Conservation (phyloP, 2,888 invertebrate species). For the Sipha maydis region DNA sequence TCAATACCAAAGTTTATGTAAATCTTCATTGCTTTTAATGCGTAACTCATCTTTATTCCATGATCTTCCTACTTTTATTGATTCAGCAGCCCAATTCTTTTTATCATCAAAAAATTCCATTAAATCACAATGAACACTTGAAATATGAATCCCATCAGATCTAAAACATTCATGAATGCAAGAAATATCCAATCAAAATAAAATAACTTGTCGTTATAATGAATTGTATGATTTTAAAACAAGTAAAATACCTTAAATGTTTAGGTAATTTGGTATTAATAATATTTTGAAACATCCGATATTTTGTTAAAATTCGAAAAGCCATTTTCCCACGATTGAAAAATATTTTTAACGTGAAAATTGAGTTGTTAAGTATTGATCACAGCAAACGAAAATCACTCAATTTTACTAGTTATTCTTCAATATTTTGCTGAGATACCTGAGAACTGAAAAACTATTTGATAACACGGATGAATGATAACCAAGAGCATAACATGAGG, state of each 20-base stretch:
- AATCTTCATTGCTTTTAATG: constrained; percentile 92
- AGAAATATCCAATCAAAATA: not conserved
- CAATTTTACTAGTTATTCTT: too few relatives aligned
- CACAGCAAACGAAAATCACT: too few relatives aligned
- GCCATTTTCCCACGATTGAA: not conserved
- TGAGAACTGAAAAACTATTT: too few relatives aligned
- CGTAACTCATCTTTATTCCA: constrained; percentile 92
- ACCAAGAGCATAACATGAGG: not conserved
- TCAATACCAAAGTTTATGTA: constrained; percentile 93
- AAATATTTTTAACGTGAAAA: too few relatives aligned
- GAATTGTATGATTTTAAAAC: not conserved
- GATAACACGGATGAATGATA: too few relatives aligned
- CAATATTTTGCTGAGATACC: too few relatives aligned
- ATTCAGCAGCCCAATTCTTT: constrained; percentile 83
- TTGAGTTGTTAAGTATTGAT: too few relatives aligned
- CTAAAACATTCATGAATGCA: not conserved
- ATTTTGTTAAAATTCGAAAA: constrained; percentile 41
- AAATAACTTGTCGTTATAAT: not conserved
- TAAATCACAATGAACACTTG: constrained; percentile 69
- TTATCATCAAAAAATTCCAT: constrained; percentile 91
- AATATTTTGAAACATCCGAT: constrained; percentile 1
- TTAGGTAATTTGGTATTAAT: not conserved
- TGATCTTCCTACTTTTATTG: constrained; percentile 83
- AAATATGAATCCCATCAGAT: constrained; percentile 68
- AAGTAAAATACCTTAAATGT: constrained; percentile 29